A percentile compares a stretch with the other conserved stretches of the same genome.
phyloP scores from a whole-genome alignment of 2,797 vertebrate genomes.

The Chelmon rostratus region DNA sequence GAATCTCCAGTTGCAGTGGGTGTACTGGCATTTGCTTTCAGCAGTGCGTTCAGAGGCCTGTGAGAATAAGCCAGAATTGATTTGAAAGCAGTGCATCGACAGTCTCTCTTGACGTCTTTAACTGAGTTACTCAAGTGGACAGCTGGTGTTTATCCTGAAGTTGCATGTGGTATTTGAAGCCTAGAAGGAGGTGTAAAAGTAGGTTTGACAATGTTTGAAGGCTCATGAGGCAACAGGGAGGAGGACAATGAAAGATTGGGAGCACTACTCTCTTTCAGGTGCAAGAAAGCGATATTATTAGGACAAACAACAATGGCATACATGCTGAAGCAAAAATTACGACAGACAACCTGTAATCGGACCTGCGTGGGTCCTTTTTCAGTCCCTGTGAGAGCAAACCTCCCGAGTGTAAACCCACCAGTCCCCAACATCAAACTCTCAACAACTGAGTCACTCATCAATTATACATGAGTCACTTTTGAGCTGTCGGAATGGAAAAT shows the following conservation, averaged over 20 bases:
- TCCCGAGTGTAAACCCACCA: constrained; percentile 46
- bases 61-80: background rate
- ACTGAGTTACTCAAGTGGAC: background rate
- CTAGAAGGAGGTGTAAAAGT: background rate
- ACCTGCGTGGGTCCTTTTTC: background rate
- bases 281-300: constrained; percentile 4
- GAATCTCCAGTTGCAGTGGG: background rate
- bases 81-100: background rate
- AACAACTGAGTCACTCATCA: constrained; percentile 67
- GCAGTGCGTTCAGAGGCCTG: background rate
- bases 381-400: constrained; percentile 31
- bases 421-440: constrained; percentile 54
- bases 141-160: background rate
- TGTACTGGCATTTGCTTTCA: constrained; percentile 13
- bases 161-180: constrained; percentile 9
- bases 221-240: background rate
- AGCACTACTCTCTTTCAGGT: background rate
- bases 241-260: background rate
- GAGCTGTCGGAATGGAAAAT: constrained; percentile 66
- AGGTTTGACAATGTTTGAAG: background rate
- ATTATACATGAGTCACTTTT: constrained; percentile 75
- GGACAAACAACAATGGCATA: background rate
- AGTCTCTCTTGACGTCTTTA: constrained; percentile 1
- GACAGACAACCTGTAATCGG: constrained; percentile 3
- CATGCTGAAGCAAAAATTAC: constrained; percentile 1